Percentiles rank a stretch among this genome's conserved stretches.
Conservation (phyloP, 64 coral and sea anemone species). For the Actinia tenebrosa region DNA sequence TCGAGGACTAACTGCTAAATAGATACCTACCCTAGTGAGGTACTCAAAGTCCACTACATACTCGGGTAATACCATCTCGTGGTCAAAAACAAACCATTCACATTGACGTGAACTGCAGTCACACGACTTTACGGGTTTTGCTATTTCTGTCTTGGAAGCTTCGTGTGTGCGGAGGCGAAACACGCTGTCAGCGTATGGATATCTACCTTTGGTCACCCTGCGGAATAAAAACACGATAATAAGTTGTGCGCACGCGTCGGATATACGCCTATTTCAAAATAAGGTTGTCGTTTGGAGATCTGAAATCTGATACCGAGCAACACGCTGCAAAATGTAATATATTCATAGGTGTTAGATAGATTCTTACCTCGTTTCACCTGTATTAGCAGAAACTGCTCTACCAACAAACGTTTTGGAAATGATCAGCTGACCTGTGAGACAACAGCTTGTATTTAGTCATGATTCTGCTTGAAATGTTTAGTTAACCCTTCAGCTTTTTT, state of each 20-base stretch:
- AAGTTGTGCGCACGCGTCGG: no score
- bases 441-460: neutral
- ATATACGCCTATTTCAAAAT: no score
- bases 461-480: neutral
- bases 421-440: constrained; percentile 76
- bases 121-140: constrained; percentile 31
- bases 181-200: constrained; percentile 31
- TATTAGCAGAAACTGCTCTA: constrained; percentile 34
- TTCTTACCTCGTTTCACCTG: constrained; percentile 4
- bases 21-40: constrained; percentile 45
- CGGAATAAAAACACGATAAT: no score
- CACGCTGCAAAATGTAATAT: no score
- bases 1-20: no score
- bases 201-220: constrained; percentile 27
- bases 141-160: constrained; percentile 32
- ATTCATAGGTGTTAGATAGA: no score
- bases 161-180: constrained; percentile 28
- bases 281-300: no score
- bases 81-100: constrained; percentile 68
- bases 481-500: no score
- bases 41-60: constrained; percentile 90
- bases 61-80: constrained; percentile 63
- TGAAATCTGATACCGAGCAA: no score
- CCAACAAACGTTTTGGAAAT: constrained; percentile 92
- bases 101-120: constrained; percentile 65